Base-by-base conservation (phyloP, 2,888 invertebrate species). In the Psylliodes chrysocephalus region DNA sequence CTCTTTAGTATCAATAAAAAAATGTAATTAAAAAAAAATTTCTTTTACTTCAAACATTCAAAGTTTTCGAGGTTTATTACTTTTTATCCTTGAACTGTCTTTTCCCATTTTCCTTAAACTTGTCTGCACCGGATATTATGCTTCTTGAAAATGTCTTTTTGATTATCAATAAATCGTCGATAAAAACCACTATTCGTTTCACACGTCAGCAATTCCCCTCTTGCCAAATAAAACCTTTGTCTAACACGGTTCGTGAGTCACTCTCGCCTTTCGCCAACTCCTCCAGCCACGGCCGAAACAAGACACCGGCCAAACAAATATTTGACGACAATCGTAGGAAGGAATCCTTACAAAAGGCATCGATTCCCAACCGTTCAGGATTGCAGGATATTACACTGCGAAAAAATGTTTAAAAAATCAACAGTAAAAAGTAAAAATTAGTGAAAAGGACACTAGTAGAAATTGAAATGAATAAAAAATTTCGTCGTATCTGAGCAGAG, bases 291-390 rank as follows among this genome's bases (percentile, higher is more conserved):
- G 22, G 52, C 25, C 40, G 40, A 54, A 54, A 54, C 28, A 59
- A 64, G 67, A 67, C 55, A 56, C 60, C 64, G 51, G 47, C 51
- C 68, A 69, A 66, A 56, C 68, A 69, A 66, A 69, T 69, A 69
- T 69, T 69, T 69, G 64, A 68, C 46, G 68, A 69, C 64, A 69
- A 62, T 64, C 61, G 64, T 68, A 62, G 51, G 63, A 61, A 62
- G 30, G 61, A 63, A 66, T 55, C 68, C 62, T 55, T 56, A 68
- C 61, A 64, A 63, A n/a, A 66, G 66, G 42, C 52, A 40, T 25
- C 42, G 38, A 38, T 35, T 22, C 15, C 8, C 22, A 53, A 40
- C n/a, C 15, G 19, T 40, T 15, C n/a, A 42, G 54, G 22, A 54
- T 38, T 38, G 12, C 38, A 33, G 38, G 38, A 38, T 15, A 38